Conservation (phyloP, 2,113 vertebrate genomes). For the Irena cyanogastra region DNA sequence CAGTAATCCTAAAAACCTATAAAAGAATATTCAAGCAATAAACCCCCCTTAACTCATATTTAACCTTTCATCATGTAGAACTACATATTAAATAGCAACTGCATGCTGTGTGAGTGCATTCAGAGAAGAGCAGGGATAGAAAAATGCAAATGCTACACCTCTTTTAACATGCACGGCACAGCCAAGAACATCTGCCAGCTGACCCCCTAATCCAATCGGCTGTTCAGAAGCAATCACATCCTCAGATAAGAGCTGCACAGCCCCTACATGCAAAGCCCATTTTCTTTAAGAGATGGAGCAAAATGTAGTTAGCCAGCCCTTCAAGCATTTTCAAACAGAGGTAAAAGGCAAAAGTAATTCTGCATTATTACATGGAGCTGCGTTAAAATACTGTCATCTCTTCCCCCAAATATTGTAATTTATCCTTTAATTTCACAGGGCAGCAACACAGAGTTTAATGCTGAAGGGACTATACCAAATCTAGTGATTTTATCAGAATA, state of each 20-base stretch:
- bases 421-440: neutral
- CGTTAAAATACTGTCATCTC: neutral
- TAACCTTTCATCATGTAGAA: constrained; percentile 64
- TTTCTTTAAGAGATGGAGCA: constrained; percentile 33
- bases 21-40: constrained; percentile 59
- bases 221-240: constrained; percentile 26
- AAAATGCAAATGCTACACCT: constrained; percentile 40
- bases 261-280: neutral
- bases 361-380: neutral
- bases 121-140: constrained; percentile 20
- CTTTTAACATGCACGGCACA: constrained; percentile 44
- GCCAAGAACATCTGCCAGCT: constrained; percentile 52
- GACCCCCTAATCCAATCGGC: constrained; percentile 52
- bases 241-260: constrained; percentile 15
- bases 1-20: constrained; percentile 44
- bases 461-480: neutral
- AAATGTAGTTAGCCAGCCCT: constrained; percentile 21
- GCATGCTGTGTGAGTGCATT: constrained; percentile 36
- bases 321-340: neutral
- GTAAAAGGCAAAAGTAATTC: neutral
- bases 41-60: constrained; percentile 48
- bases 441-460: neutral
- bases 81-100: constrained; percentile 53
- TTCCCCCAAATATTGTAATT: neutral
- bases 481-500: neutral